Evolutionary conservation across 2,113 vertebrate genomes (phyloP).

Genomic region (Mustelus asterias): DNA sequence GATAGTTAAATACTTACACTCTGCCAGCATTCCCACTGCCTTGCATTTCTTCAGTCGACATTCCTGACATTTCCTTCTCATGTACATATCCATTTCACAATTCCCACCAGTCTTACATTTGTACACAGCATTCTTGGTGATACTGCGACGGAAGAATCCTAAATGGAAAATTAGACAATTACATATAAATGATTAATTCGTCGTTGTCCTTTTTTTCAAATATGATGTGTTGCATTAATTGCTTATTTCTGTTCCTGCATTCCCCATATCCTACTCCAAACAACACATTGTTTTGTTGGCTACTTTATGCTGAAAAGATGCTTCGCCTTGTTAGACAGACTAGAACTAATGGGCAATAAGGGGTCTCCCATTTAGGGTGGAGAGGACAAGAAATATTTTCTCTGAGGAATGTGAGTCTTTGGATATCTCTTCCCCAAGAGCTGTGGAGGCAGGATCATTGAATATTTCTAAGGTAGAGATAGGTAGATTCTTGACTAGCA

Average conservation of each 20-base stretch:
- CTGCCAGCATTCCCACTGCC: conserved; percentile 87
- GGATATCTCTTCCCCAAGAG: no score
- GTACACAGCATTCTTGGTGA: conserved; percentile 87
- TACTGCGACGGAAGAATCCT: conserved; percentile 86
- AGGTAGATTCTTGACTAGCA: no score
- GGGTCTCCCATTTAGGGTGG: no score
- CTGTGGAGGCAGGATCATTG: no score
- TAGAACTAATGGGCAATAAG: no score
- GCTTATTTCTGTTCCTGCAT: not conserved
- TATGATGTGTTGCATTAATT: not conserved
- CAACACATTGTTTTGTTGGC: not conserved
- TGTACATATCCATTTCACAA: conserved; percentile 97
- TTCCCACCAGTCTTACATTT: conserved; percentile 83
- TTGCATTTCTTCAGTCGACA: conserved; percentile 87
- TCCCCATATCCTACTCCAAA: not conserved
- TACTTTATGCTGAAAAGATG: not conserved
- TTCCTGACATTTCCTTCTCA: conserved; percentile 90
- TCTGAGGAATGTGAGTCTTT: no score
- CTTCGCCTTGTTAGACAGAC: no score
- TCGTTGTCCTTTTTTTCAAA: not conserved
- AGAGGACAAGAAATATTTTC: no score
- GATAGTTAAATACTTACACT: conserved; percentile 64
- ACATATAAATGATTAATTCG: not conserved
- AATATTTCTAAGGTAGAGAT: no score
- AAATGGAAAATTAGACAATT: not conserved